A percentile compares a stretch with the other conserved stretches of the same genome.
These are phyloP conservation scores for Rambutsinella grinnellia DNA, from an alignment of 2,888 invertebrate genomes.

Conservation along the genomic window DNA sequence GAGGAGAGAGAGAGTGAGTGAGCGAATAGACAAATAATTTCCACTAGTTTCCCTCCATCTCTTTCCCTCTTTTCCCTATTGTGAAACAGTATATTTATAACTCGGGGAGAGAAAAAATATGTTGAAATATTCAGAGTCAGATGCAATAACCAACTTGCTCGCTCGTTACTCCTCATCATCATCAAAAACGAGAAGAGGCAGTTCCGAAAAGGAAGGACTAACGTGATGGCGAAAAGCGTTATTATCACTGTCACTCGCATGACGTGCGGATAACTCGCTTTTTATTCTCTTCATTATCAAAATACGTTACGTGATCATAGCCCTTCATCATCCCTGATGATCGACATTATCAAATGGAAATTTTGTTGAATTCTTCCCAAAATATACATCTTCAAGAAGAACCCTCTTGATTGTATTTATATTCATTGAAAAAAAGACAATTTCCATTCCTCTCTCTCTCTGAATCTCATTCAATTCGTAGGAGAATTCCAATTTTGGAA, in stretches of 20 bases:
- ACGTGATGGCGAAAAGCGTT: neutral
- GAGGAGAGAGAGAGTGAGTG: conserved; percentile 1
- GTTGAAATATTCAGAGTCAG: neutral
- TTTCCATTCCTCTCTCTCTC: neutral
- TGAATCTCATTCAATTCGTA: neutral
- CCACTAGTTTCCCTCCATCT: neutral
- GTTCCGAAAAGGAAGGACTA: neutral
- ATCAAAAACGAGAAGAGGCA: too few relatives aligned
- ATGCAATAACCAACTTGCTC: neutral
- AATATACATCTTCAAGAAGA: neutral
- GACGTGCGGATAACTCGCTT: neutral
- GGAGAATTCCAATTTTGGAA: conserved; percentile 30
- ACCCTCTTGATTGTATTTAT: neutral
- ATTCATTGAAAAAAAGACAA: neutral
- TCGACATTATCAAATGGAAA: neutral
- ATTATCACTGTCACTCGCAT: neutral
- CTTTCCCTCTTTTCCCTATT: neutral
- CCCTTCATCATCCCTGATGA: neutral
- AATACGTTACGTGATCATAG: neutral
- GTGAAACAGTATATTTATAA: neutral
- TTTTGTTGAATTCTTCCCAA: neutral
- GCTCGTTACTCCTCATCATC: neutral
- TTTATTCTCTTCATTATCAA: neutral
- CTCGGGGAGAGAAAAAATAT: neutral
- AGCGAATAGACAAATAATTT: conserved; percentile 3